A percentile compares a stretch with the other conserved stretches of the same genome.
These are phyloP conservation scores for Phoxinus phoxinus DNA, from an alignment of 2,113 vertebrate species.

Conservation along the genomic window DNA sequence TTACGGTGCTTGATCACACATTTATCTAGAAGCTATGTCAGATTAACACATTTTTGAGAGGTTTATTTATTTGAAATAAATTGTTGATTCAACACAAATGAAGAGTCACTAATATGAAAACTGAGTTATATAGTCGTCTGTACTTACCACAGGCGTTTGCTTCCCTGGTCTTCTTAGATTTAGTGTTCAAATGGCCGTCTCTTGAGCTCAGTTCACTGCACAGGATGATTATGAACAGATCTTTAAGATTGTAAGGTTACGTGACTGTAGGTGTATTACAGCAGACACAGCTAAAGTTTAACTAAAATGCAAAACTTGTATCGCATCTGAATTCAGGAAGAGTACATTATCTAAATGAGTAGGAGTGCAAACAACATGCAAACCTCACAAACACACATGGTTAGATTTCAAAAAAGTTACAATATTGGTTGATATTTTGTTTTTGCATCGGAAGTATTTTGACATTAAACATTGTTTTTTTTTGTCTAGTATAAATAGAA, in stretches of 20 bases:
- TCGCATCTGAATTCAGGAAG: background rate
- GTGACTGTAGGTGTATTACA: background rate
- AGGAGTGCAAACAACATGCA: background rate
- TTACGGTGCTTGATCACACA: background rate
- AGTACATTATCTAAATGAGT: too few species aligned
- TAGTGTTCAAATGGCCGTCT: too few species aligned
- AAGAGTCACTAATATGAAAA: background rate
- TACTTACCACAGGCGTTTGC: background rate
- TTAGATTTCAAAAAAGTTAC: background rate
- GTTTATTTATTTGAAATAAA: background rate
- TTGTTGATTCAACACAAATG: background rate
- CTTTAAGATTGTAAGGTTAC: too few species aligned
- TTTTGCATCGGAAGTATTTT: background rate
- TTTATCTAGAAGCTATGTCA: background rate
- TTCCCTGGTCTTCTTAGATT: background rate
- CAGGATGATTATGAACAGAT: background rate
- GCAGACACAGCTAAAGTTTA: conserved; percentile 3
- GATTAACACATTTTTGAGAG: background rate
- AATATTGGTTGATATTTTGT: background rate
- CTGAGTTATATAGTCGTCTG: background rate
- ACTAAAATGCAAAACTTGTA: conserved; percentile 1
- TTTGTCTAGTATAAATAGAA: too few species aligned
- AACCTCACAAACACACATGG: background rate
- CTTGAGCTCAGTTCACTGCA: background rate
- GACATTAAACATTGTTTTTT: background rate